Conservation (phyloP, 2,113 vertebrate genomes). For the Alligator sinensis region DNA sequence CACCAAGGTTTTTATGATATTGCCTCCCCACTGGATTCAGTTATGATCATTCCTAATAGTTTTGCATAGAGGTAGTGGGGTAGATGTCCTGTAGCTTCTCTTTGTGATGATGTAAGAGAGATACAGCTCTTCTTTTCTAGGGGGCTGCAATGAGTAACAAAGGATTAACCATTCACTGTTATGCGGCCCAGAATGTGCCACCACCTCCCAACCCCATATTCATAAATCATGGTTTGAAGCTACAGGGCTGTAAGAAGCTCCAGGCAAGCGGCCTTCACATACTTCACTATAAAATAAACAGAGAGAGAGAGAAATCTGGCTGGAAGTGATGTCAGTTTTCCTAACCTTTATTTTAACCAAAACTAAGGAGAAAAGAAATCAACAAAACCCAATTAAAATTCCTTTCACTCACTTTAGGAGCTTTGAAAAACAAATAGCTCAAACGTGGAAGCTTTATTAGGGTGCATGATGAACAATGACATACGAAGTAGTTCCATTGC, state of each 20-base stretch:
- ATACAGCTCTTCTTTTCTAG: not conserved
- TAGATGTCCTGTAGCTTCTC: not conserved
- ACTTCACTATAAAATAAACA: not conserved
- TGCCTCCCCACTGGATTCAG: not conserved
- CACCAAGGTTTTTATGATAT: slow-evolving; percentile 1
- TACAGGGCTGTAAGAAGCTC: not conserved
- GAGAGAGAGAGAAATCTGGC: not conserved
- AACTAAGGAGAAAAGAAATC: not conserved
- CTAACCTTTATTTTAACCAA: not conserved
- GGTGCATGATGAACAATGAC: slow-evolving; percentile 1
- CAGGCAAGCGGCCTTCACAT: not conserved
- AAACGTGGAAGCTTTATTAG: not conserved
- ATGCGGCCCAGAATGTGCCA: not conserved
- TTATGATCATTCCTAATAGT: not conserved
- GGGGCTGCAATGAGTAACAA: not conserved
- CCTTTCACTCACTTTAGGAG: not conserved
- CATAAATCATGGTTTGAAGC: not conserved
- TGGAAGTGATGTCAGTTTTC: not conserved
- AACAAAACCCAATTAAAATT: not conserved
- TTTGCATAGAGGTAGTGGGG: not conserved
- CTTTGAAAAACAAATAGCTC: slow-evolving; percentile 5
- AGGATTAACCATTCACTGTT: not conserved
- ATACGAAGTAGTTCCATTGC: not conserved
- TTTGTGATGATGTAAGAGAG: not conserved
- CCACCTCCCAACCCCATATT: not conserved